Conservation (phyloP, 2,888 invertebrate species). For the Anaspis maculata region DNA sequence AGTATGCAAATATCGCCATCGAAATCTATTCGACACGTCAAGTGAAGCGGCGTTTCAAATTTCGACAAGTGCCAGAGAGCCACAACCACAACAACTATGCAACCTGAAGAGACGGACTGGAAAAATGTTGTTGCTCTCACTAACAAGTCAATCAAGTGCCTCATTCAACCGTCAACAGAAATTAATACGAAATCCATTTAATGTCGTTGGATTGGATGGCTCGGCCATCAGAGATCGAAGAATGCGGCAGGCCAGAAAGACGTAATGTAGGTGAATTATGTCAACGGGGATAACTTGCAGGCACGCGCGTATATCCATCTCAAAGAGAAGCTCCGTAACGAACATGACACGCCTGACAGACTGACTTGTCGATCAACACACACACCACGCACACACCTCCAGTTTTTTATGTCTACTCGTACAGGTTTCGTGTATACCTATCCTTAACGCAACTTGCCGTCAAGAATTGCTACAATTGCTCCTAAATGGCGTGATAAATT, state of each 20-base stretch:
- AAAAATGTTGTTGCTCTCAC: neutral
- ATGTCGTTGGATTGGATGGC: conserved; percentile 1
- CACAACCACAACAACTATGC: no score
- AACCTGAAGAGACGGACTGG: neutral
- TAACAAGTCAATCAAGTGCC: conserved; percentile 13
- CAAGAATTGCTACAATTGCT: neutral
- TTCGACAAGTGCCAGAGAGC: no score
- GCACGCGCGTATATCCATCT: conserved; percentile 14
- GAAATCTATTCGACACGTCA: no score
- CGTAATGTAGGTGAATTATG: conserved; percentile 13
- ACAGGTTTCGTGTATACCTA: no score
- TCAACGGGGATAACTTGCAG: conserved; percentile 11
- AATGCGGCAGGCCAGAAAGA: conserved; percentile 6
- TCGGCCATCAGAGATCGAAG: no score
- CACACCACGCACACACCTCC: neutral
- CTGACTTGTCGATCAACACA: neutral
- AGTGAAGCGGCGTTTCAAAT: no score
- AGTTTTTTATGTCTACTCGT: neutral
- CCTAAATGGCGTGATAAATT: neutral
- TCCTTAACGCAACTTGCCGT: no score
- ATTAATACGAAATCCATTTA: conserved; percentile 8
- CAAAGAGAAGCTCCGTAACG: conserved; percentile 14
- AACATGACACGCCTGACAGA: conserved; percentile 17
- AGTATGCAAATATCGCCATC: no score
- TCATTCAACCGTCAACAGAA: conserved; percentile 10